Evolutionary conservation across 2,113 vertebrate genomes (phyloP).

Genomic region (Anguilla japonica): DNA sequence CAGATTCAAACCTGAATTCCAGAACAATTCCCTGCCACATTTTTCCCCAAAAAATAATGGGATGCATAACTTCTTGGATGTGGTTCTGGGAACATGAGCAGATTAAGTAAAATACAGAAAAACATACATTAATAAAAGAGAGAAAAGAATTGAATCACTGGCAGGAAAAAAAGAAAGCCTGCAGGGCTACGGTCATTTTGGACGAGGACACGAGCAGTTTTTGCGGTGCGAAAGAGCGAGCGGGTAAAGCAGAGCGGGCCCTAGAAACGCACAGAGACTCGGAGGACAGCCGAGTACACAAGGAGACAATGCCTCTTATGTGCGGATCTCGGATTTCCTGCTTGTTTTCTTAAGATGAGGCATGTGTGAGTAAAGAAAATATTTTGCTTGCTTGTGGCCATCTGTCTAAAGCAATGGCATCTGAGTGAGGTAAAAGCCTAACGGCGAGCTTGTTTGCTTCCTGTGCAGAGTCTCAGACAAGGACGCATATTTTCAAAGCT

Average conservation of each 20-base stretch:
- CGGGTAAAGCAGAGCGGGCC: conserved; percentile 47
- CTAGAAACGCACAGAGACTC: conserved; percentile 38
- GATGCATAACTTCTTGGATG: background rate
- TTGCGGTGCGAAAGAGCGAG: conserved; percentile 37
- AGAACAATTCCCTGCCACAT: background rate
- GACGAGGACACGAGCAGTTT: conserved; percentile 36
- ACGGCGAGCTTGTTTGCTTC: conserved; percentile 46
- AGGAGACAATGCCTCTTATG: conserved; percentile 65
- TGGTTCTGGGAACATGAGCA: background rate
- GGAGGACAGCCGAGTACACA: conserved; percentile 21
- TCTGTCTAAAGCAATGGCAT: conserved; percentile 62
- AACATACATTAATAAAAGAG: background rate
- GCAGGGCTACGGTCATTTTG: conserved; percentile 16
- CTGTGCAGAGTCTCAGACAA: conserved; percentile 5
- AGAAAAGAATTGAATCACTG: background rate
- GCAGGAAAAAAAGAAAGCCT: background rate
- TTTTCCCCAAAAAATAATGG: background rate
- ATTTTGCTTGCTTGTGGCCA: conserved; percentile 60
- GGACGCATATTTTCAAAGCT: background rate
- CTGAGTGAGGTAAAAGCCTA: conserved; percentile 45
- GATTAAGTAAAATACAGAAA: background rate
- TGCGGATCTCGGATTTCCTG: conserved; percentile 73
- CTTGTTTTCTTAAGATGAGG: conserved; percentile 72
- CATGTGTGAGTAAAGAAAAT: conserved; percentile 71
- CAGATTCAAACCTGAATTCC: conserved; percentile 9